These are phyloP conservation scores for Poliocrania exsul DNA, from an alignment of 2,797 vertebrate genomes.

Conservation along the genomic window DNA sequence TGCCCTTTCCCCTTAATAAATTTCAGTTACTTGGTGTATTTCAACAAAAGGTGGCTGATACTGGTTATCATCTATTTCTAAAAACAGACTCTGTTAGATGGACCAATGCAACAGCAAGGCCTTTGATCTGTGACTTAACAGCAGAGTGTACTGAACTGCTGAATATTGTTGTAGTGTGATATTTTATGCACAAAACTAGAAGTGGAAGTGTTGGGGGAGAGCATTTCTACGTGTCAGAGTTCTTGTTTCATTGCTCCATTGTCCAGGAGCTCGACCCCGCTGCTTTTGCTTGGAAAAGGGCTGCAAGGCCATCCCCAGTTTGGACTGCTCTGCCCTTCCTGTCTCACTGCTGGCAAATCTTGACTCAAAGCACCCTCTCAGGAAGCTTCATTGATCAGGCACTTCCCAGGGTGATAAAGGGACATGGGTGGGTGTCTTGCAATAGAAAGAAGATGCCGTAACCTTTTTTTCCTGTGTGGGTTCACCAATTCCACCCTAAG, in stretches of 20 bases:
- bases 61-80: neutral
- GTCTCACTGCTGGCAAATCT: neutral
- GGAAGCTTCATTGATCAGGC: neutral
- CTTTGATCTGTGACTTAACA: neutral
- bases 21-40: neutral
- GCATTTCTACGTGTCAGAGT: neutral
- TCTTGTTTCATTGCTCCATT: neutral
- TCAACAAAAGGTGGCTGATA: neutral
- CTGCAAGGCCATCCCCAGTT: rapidly evolving
- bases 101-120: neutral
- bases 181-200: neutral
- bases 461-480: neutral
- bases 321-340: neutral
- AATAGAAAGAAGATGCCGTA: neutral
- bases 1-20: neutral
- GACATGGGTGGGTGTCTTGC: neutral
- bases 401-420: neutral
- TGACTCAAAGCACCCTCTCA: neutral
- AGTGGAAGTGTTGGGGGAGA: neutral
- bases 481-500: neutral
- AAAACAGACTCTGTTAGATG: neutral
- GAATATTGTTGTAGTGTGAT: neutral
- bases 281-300: neutral
- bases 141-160: neutral
- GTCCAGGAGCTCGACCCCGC: neutral